These are phyloP conservation scores for Moxostoma hubbsi DNA, from an alignment of 2,797 vertebrate genomes.

Conservation along the genomic window DNA sequence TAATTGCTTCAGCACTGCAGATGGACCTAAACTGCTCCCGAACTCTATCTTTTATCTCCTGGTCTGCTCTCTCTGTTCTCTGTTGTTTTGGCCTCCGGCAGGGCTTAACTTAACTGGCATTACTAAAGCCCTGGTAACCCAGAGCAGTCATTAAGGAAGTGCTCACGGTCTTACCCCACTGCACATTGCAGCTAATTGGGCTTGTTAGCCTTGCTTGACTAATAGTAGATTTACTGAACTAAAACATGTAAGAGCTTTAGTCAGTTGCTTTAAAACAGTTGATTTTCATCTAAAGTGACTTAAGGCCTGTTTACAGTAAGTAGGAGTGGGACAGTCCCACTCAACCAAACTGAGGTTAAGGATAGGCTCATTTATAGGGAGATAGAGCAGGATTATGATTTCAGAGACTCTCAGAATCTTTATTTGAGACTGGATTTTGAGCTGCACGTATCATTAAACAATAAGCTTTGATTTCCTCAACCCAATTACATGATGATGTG, in stretches of 20 bases:
- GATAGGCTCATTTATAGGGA: too few relatives aligned
- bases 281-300: neutral
- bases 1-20: conserved; percentile 10
- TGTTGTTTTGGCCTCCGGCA: conserved; percentile 17
- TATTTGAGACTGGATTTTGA: too few relatives aligned
- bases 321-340: too few relatives aligned
- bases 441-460: too few relatives aligned
- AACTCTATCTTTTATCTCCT: conserved; percentile 36
- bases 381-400: too few relatives aligned
- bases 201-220: conserved; percentile 30
- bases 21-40: conserved; percentile 8
- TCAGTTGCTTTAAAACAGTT: neutral
- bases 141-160: conserved; percentile 40
- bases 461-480: too few relatives aligned
- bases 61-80: neutral
- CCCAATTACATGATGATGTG: too few relatives aligned
- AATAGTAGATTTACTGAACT: conserved; percentile 21
- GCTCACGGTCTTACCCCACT: neutral
- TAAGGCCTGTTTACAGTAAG: neutral
- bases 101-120: conserved; percentile 36
- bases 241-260: conserved; percentile 23
- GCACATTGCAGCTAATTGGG: conserved; percentile 31
- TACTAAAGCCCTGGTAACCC: conserved; percentile 37
- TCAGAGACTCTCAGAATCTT: too few relatives aligned
- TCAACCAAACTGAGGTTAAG: too few relatives aligned